Conservation (phyloP, 2,113 vertebrate genomes). For the Sinocyclocheilus grahami region DNA sequence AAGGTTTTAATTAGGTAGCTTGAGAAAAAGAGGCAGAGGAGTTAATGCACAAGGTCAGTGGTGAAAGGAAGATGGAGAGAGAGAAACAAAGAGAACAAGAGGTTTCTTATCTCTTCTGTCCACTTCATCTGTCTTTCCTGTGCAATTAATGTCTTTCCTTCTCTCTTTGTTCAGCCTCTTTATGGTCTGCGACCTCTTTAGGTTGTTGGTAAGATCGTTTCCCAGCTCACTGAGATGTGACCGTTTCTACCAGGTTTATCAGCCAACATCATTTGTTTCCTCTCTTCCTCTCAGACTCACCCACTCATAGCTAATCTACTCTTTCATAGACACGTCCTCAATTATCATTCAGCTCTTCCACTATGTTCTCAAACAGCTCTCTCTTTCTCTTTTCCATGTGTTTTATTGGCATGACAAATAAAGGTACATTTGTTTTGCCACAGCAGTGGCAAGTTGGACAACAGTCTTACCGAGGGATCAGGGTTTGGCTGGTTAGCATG, state of each 20-base stretch:
- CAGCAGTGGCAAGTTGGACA: not conserved
- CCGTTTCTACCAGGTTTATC: not conserved
- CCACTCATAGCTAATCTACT: not conserved
- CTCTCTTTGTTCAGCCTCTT: constrained; percentile 35
- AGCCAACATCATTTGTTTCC: constrained; percentile 6
- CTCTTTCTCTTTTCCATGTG: not conserved
- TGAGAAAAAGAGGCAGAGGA: constrained; percentile 72
- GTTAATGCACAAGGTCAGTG: constrained; percentile 74
- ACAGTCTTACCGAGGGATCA: constrained; percentile 5
- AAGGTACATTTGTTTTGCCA: not conserved
- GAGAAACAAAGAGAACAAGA: constrained; percentile 38
- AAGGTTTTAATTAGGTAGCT: constrained; percentile 77
- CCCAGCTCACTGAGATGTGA: constrained; percentile 14
- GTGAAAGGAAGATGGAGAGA: constrained; percentile 40
- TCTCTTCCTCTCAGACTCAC: not conserved
- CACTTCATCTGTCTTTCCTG: constrained; percentile 37
- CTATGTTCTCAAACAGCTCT: not conserved
- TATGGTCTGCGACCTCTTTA: constrained; percentile 14
- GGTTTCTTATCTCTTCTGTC: constrained; percentile 27
- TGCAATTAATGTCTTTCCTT: constrained; percentile 31
- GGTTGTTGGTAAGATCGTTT: constrained; percentile 33
- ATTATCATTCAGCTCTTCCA: not conserved
- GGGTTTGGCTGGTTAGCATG: not conserved
- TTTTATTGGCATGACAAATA: constrained; percentile 17
- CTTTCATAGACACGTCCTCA: not conserved